These are phyloP conservation scores for Eristalis tenax DNA, from an alignment of 2,888 invertebrate species.

Conservation along the genomic window DNA sequence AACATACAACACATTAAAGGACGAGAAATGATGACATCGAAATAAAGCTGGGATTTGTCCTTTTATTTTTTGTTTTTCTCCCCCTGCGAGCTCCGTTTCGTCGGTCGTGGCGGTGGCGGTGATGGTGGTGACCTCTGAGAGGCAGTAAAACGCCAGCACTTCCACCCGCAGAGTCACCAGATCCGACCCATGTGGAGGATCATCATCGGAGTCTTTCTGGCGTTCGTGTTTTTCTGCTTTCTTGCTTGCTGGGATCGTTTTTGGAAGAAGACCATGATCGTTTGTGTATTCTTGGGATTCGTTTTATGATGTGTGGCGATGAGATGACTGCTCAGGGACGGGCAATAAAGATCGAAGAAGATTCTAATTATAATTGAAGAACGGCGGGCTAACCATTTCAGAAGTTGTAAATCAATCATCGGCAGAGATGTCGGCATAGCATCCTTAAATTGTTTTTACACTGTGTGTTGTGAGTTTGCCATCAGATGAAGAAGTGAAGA, in stretches of 20 bases:
- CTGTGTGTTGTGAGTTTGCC: neutral
- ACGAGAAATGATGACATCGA: neutral
- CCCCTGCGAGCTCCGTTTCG: neutral
- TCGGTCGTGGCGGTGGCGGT: too few relatives aligned
- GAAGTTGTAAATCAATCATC: constrained; percentile 45
- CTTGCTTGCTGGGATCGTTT: neutral
- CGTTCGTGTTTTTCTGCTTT: neutral
- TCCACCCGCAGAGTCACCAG: neutral
- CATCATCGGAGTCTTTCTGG: neutral
- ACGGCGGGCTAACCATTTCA: constrained; percentile 42
- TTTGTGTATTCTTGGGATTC: neutral
- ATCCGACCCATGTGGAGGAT: neutral
- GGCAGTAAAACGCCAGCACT: neutral
- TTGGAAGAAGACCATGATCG: neutral
- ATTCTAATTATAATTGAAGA: constrained; percentile 52
- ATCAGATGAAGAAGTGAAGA: neutral
- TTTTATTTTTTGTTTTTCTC: neutral
- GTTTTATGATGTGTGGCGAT: constrained; percentile 34
- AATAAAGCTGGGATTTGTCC: neutral
- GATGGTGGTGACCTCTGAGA: neutral
- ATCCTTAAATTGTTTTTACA: constrained; percentile 32
- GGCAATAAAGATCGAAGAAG: constrained; percentile 37
- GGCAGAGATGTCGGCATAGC: constrained; percentile 11
- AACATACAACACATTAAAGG: neutral
- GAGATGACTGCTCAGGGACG: constrained; percentile 31